These are phyloP conservation scores for Phenacoccus solenopsis DNA, from an alignment of 1,140 invertebrate species.

Conservation along the genomic window DNA sequence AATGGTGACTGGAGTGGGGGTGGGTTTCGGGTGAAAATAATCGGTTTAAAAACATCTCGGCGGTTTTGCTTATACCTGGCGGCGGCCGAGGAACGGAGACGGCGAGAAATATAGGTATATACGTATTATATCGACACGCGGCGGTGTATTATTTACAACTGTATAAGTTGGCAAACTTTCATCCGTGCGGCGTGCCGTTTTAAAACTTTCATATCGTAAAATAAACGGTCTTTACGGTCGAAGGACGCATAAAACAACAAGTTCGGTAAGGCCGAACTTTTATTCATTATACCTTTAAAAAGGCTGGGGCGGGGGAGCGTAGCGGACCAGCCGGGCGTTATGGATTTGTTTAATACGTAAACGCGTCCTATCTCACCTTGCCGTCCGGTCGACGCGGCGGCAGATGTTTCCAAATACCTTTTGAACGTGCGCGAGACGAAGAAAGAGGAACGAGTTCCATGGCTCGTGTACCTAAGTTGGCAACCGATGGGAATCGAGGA, in stretches of 20 bases:
- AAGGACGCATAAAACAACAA: slow-evolving; percentile 15
- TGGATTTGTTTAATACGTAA: slow-evolving; percentile 12
- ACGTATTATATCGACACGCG: no score
- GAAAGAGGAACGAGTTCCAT: no score
- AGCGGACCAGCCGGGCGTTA: neutral
- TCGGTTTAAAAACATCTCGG: no score
- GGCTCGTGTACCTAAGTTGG: neutral
- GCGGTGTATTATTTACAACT: no score
- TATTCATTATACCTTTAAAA: slow-evolving; percentile 11
- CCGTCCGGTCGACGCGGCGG: neutral
- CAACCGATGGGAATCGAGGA: neutral
- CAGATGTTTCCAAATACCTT: slow-evolving; percentile 9
- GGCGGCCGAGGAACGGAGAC: no score
- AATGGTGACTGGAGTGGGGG: no score
- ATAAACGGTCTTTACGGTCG: slow-evolving; percentile 8
- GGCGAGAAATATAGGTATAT: no score
- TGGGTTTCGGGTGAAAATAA: no score
- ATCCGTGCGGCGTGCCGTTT: neutral
- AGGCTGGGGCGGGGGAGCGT: neutral
- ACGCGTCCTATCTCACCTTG: neutral
- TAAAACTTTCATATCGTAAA: slow-evolving; percentile 15
- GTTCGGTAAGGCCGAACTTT: neutral
- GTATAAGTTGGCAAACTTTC: no score
- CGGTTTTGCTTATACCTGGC: no score
- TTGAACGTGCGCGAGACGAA: no score